Evolutionary conservation across 2,888 invertebrate genomes (phyloP).

Genomic region (Kuschelorhynchus macadamiae): DNA sequence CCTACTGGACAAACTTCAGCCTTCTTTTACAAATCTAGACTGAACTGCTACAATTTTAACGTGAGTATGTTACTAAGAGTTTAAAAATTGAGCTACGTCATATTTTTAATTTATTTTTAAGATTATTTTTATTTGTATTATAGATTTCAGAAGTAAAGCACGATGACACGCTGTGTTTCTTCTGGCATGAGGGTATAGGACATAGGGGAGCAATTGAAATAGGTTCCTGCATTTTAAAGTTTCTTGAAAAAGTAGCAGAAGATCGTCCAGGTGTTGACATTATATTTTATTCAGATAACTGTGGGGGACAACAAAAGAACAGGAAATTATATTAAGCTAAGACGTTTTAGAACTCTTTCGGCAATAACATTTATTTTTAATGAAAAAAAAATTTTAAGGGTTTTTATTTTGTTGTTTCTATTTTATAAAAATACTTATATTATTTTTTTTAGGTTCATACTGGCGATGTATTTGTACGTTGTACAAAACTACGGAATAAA

Average conservation of each 20-base stretch:
- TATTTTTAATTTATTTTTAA: not conserved
- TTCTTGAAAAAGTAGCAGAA: slow-evolving; percentile 27
- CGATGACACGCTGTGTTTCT: slow-evolving; percentile 11
- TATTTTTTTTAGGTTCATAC: slow-evolving; percentile 29
- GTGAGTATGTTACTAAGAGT: slow-evolving; percentile 8
- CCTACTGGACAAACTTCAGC: slow-evolving; percentile 15
- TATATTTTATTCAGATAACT: slow-evolving; percentile 37
- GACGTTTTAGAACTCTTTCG: no score
- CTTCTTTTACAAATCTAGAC: slow-evolving; percentile 25
- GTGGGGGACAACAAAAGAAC: slow-evolving; percentile 15
- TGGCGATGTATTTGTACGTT: slow-evolving; percentile 30
- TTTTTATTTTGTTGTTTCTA: no score
- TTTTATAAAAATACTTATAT: no score
- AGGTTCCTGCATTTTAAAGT: slow-evolving; percentile 29
- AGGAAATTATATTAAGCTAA: no score
- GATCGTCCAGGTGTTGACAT: slow-evolving; percentile 15
- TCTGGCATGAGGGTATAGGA: slow-evolving; percentile 46
- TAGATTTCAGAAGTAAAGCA: not conserved
- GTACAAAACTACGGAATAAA: slow-evolving; percentile 27
- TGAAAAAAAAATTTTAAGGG: no score
- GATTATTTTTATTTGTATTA: no score
- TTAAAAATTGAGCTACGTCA: no score
- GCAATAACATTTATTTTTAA: no score
- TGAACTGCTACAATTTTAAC: not conserved
- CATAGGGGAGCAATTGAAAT: slow-evolving; percentile 42